These are phyloP conservation scores for Macrobrachium nipponense DNA, from an alignment of 1,140 invertebrate genomes.

Conservation along the genomic window DNA sequence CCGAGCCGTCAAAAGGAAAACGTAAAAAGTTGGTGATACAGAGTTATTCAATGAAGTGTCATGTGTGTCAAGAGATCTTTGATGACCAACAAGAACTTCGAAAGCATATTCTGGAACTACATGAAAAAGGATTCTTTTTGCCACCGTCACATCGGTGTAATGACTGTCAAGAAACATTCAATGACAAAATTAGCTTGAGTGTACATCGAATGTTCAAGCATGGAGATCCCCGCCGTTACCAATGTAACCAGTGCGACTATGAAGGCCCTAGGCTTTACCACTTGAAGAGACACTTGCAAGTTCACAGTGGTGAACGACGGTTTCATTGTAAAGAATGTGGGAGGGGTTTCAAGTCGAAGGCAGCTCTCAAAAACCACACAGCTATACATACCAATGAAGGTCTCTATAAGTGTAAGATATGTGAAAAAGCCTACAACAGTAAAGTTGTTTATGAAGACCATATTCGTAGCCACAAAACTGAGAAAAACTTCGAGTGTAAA, in stretches of 20 bases:
- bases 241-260: constrained; percentile 49
- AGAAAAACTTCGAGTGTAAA: constrained; percentile 32
- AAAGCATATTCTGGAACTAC: constrained; percentile 4
- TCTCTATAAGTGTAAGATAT: constrained; percentile 30
- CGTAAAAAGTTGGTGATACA: no score
- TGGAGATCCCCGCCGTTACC: constrained; percentile 28
- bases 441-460: constrained; percentile 39
- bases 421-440: constrained; percentile 37
- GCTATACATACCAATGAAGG: constrained; percentile 46
- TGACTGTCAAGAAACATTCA: constrained; percentile 17
- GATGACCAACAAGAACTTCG: not conserved
- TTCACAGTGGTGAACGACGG: constrained; percentile 33
- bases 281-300: constrained; percentile 46
- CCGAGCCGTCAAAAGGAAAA: no score
- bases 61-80: constrained; percentile 20
- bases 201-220: constrained; percentile 32
- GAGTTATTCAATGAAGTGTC: not conserved
- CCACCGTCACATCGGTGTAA: constrained; percentile 3
- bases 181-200: constrained; percentile 23
- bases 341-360: constrained; percentile 37
- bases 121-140: not conserved
- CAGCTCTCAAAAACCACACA: constrained; percentile 32
- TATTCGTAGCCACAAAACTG: constrained; percentile 8
- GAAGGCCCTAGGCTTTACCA: constrained; percentile 51
- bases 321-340: constrained; percentile 29